Evolutionary conservation across 2,797 vertebrate genomes (phyloP).

Genomic region (Sebastes taczanowskii): DNA sequence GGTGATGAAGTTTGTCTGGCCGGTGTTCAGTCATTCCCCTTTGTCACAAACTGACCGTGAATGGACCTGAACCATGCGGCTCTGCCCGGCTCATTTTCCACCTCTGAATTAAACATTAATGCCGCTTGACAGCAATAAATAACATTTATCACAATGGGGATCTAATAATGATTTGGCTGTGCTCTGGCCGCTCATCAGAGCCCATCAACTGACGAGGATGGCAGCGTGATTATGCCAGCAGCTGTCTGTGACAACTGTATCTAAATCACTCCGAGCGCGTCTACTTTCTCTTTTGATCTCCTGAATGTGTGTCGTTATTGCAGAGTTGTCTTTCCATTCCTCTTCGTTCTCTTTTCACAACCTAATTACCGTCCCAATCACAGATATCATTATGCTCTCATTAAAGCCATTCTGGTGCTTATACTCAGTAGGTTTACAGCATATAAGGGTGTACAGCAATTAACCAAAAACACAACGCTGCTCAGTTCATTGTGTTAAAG

Average conservation of each 20-base stretch:
- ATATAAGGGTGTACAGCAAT: conserved; percentile 2
- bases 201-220: conserved; percentile 92
- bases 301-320: conserved; percentile 60
- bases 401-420: conserved; percentile 47
- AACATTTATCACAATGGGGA: conserved; percentile 97
- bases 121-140: conserved; percentile 98
- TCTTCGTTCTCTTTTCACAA: conserved; percentile 54
- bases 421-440: conserved; percentile 12
- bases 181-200: conserved; percentile 90
- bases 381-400: conserved; percentile 60
- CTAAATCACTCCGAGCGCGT: conserved; percentile 87
- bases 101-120: conserved; percentile 97
- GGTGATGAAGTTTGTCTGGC: conserved; percentile 92
- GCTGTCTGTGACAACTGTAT: conserved; percentile 95
- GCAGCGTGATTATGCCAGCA: conserved; percentile 94
- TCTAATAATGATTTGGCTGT: conserved; percentile 94
- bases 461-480: background rate
- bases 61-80: conserved; percentile 81
- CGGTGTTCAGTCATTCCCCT: conserved; percentile 85
- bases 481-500: background rate
- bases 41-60: conserved; percentile 89
- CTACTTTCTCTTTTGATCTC: conserved; percentile 87
- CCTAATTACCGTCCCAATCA: conserved; percentile 72
- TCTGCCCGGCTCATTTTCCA: conserved; percentile 86
- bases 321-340: conserved; percentile 59